Evolutionary conservation across 2,113 vertebrate genomes (phyloP), one percentile per base, ranked within the genome.

Genomic region (Mirza zaza): DNA sequence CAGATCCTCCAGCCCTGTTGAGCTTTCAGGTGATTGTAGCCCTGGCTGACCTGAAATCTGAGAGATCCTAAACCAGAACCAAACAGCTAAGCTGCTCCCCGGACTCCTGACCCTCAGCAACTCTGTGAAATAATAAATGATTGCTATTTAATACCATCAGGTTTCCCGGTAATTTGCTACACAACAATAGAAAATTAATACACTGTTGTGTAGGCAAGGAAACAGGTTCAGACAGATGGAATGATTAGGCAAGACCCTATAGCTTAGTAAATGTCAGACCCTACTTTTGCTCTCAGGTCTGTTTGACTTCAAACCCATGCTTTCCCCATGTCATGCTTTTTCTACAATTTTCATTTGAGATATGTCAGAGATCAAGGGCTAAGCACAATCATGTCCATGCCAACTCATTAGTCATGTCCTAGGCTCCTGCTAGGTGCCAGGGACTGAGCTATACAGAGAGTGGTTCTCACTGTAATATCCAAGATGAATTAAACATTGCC

Each of bases 271-370:
- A 52, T 48, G 8, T 48, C n/a, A 71, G 75, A 61, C 11, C 0
- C 67, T 27, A 29, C 13, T 50, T 79, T 39, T 45, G 29, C 48
- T 79, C 29, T 65, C 25, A 21, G 5, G 59, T 71, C 21, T 59
- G 18, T 96, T 79, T 97, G 84, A 85, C 80, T 93, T 96, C 32
- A 95, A 67, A 82, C 88, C 48, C 10, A 50, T 50, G 45, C 14
- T 68, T 57, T 7, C 23, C 15, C 15, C 45, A 25, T 1, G 63
- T 23, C 25, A 34, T 21, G 36, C 18, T 70, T 5, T 52, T 76
- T 32, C 34, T 61, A 36, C 36, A 79, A 0, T 55, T 91, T 83
- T 61, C 36, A 63, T 81, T 57, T 17, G 17, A 85, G 42, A 27
- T 8, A 34, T n/a, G 50, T 36, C 52, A 59, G 70, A 87, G 52